These are phyloP conservation scores for Falco punctatus DNA, from an alignment of 2,113 vertebrate genomes.

Conservation along the genomic window DNA sequence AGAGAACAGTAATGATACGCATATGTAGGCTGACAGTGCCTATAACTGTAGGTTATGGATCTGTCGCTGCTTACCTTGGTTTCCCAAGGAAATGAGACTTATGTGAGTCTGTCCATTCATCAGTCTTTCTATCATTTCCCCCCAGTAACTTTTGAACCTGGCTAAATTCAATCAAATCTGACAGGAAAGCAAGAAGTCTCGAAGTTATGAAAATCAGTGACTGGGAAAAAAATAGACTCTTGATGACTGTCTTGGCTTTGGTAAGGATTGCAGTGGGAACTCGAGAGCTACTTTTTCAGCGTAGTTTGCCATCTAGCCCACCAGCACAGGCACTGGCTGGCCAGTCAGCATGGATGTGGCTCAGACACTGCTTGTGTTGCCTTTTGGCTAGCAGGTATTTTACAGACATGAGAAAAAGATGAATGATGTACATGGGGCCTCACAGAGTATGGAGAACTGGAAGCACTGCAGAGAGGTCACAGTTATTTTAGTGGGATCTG, in stretches of 20 bases:
- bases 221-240: background rate
- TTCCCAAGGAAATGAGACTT: background rate
- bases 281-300: background rate
- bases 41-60: background rate
- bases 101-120: background rate
- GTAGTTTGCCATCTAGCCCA: background rate
- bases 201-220: background rate
- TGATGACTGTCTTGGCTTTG: background rate
- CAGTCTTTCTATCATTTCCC: background rate
- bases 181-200: background rate
- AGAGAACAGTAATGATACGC: background rate
- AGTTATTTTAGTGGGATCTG: background rate
- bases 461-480: background rate
- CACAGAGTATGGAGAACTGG: background rate
- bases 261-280: background rate
- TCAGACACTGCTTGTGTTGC: rapidly evolving
- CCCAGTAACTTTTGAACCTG: background rate
- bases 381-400: background rate
- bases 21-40: background rate
- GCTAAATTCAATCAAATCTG: background rate
- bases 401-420: background rate
- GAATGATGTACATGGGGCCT: background rate
- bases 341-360: background rate
- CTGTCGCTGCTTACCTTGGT: background rate
- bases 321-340: background rate